Percentiles rank a stretch among this genome's conserved stretches.
These are phyloP conservation scores for Cottus gobio DNA, from an alignment of 2,113 vertebrate species.

Conservation along the genomic window DNA sequence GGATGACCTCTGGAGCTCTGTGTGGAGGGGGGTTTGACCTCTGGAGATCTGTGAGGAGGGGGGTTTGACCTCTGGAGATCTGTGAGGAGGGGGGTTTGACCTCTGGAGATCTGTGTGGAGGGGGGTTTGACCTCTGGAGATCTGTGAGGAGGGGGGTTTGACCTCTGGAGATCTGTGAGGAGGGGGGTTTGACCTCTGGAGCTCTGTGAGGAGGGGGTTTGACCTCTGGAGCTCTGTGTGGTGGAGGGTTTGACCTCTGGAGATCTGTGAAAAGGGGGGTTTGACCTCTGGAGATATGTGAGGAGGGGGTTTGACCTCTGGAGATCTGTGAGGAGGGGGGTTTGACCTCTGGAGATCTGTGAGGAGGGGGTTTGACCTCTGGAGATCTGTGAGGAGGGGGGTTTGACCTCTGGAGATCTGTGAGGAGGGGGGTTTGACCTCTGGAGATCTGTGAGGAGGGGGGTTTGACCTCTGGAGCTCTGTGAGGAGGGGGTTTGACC, in stretches of 20 bases:
- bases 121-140: not conserved
- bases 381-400: not conserved
- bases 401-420: constrained; percentile 39
- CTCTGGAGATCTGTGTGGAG: no score
- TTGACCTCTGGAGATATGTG: constrained; percentile 37
- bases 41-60: no score
- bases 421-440: not conserved
- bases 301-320: constrained; percentile 36
- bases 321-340: not conserved
- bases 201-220: no score
- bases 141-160: no score
- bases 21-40: not conserved
- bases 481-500: not conserved
- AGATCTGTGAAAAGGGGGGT: not conserved
- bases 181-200: not conserved
- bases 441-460: no score
- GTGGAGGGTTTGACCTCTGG: not conserved
- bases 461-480: constrained; percentile 48
- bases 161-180: no score
- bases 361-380: no score
- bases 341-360: no score
- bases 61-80: not conserved
- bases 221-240: no score
- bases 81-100: no score
- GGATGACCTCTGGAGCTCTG: constrained; percentile 40